phyloP scores from a whole-genome alignment of 2,888 invertebrate species.

The Tromatobia lineatoria region DNA sequence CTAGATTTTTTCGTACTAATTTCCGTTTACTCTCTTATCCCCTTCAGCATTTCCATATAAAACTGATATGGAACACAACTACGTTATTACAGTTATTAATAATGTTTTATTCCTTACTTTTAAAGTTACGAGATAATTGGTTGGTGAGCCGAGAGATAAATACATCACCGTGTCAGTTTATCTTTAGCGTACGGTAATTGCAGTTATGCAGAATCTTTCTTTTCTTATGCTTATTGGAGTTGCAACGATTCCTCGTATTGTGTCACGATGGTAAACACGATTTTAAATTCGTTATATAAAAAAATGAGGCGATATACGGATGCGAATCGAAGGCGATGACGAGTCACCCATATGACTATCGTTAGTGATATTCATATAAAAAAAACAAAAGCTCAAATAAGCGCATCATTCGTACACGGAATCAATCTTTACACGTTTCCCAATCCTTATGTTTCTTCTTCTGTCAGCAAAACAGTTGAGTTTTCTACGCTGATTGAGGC shows the following conservation, averaged over 20 bases:
- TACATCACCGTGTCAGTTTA: constrained; percentile 35
- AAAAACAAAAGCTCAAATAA: constrained; percentile 19
- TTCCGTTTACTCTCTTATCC: constrained; percentile 25
- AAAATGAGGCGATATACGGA: constrained; percentile 7
- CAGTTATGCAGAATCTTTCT: constrained; percentile 30
- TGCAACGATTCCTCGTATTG: constrained; percentile 53
- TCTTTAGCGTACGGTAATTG: constrained; percentile 36
- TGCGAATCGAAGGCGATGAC: too few species aligned
- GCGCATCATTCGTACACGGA: constrained; percentile 6
- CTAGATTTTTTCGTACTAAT: background rate
- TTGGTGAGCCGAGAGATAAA: constrained; percentile 51
- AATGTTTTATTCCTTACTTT: constrained; percentile 22
- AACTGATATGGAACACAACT: constrained; percentile 22
- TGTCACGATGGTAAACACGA: constrained; percentile 24
- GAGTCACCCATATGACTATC: background rate
- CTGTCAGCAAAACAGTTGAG: background rate
- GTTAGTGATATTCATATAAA: background rate
- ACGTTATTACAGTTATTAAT: constrained; percentile 45
- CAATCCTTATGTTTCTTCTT: background rate
- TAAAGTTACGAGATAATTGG: constrained; percentile 44
- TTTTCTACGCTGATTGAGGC: constrained; percentile 47
- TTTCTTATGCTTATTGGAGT: background rate
- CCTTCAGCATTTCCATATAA: background rate
- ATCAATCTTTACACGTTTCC: constrained; percentile 13
- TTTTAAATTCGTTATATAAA: constrained; percentile 1